Percentiles rank a stretch among this genome's conserved stretches.
phyloP scores from a whole-genome alignment of 2,888 invertebrate genomes.

The Catocala nupta region DNA sequence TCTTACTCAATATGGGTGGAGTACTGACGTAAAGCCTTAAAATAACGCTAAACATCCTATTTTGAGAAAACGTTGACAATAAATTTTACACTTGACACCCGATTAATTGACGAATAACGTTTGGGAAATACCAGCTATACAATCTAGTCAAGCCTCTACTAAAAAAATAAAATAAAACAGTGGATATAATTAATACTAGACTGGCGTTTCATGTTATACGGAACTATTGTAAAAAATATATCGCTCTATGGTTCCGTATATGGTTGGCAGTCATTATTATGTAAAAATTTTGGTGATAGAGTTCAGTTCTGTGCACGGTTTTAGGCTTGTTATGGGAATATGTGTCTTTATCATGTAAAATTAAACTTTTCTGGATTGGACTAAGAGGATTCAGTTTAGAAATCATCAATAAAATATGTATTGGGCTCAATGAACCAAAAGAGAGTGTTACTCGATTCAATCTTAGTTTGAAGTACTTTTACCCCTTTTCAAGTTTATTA shows the following conservation, averaged over 20 bases:
- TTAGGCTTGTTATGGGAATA: too few species aligned
- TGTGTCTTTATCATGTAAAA: too few species aligned
- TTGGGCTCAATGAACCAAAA: too few species aligned
- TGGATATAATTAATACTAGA: conserved; percentile 37
- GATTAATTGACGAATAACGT: conserved; percentile 49
- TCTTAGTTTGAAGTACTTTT: too few species aligned
- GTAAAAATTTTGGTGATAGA: neutral
- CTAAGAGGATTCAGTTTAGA: too few species aligned
- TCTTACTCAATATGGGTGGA: neutral
- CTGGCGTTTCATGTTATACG: conserved; percentile 24
- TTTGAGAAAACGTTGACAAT: conserved; percentile 35
- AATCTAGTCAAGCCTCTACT: conserved; percentile 23
- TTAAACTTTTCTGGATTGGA: too few species aligned
- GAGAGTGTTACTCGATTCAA: too few species aligned
- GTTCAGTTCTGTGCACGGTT: too few species aligned
- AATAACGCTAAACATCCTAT: conserved; percentile 24
- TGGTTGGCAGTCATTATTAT: conserved; percentile 14
- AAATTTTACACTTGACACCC: conserved; percentile 52
- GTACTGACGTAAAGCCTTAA: conserved; percentile 11
- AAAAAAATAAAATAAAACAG: conserved; percentile 32
- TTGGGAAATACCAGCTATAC: conserved; percentile 53
- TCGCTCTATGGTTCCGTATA: conserved; percentile 27
- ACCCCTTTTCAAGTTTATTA: too few species aligned
- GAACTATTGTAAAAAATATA: conserved; percentile 24
- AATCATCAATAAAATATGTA: too few species aligned